Evolutionary conservation across 1,140 invertebrate genomes (phyloP), one percentile per base, ranked within the genome.

Genomic region (Drosophila pallidifrons): DNA sequence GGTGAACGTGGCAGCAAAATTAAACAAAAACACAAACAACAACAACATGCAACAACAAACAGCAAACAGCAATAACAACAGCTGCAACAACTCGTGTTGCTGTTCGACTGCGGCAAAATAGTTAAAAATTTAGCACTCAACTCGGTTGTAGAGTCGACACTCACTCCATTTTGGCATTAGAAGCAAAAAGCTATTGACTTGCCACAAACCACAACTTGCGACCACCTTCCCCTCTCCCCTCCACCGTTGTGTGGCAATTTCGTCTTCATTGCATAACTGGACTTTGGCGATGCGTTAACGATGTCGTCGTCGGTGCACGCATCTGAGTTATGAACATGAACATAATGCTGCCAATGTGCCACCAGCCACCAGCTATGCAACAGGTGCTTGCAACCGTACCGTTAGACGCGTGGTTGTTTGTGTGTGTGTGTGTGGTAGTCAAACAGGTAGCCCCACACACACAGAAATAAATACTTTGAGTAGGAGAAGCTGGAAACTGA

Each of bases 311-410:
- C 60, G 46, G 63, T 73, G 75, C 70, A 88, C 69, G 77, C 80
- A 72, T 82, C 76, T 89, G 80, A 88, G 80, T 87, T 87, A 87
- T 87, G 85, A 89, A 89, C 85, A 87, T 87, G 80, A 83, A 88
- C 54, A 80, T 89, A 87, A 79, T 86, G 82, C 75, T 86, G 82
- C 75, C 71, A 87, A 82, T 86, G 82, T 66, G 79, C 79, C 75
- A 82, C 66, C 51, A 87, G 79, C 79, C 75, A 82, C 66, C 51
- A 66, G 61, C 78, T 81, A 79, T 70, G 49, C 52, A 80, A 67
- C 80, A 89, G 85, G 85, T 89, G 82, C 75, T 64, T 74, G 61
- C 51, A 13, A 35, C 25, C 15, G 61, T 49, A 83, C 82, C 83
- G 83, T 87, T 87, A 87, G 73, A 30, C 30, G 16, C 49, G 15